phyloP scores from a whole-genome alignment of 2,113 vertebrate genomes.

The Motacilla tschutschensis region DNA sequence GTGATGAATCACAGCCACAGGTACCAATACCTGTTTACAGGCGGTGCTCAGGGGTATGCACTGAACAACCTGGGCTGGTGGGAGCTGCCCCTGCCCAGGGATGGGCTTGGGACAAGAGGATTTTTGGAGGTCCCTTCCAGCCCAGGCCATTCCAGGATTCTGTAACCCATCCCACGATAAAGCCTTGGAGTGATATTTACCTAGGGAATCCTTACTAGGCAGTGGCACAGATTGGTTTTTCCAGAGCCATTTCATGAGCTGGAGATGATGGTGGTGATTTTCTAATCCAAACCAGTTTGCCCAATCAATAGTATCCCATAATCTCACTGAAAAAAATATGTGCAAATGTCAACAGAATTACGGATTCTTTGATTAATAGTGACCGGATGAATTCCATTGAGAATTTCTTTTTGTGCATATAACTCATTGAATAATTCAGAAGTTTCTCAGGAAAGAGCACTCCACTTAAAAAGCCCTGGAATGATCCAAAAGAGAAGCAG shows the following conservation, averaged over 20 bases:
- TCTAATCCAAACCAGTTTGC: not conserved
- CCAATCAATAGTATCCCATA: not conserved
- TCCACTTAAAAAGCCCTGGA: not conserved
- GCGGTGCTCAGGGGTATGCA: not conserved
- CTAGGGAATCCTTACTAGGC: not conserved
- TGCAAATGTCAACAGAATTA: not conserved
- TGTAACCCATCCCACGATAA: not conserved
- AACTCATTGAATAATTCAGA: not conserved
- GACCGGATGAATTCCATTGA: not conserved
- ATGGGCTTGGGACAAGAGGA: not conserved
- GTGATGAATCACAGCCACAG: not conserved
- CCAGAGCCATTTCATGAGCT: not conserved
- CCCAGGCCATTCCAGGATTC: not conserved
- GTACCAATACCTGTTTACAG: not conserved
- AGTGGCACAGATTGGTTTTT: not conserved
- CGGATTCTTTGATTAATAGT: not conserved
- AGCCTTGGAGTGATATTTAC: not conserved
- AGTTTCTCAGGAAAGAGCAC: not conserved
- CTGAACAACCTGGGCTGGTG: not conserved
- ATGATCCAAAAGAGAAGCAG: not conserved
- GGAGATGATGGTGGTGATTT: not conserved
- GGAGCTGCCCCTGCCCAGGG: not conserved
- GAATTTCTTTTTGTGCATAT: not conserved
- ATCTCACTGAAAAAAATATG: not conserved
- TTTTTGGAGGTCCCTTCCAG: not conserved